These are phyloP conservation scores for Monopterus albus DNA, from an alignment of 2,113 vertebrate species.

Conservation along the genomic window DNA sequence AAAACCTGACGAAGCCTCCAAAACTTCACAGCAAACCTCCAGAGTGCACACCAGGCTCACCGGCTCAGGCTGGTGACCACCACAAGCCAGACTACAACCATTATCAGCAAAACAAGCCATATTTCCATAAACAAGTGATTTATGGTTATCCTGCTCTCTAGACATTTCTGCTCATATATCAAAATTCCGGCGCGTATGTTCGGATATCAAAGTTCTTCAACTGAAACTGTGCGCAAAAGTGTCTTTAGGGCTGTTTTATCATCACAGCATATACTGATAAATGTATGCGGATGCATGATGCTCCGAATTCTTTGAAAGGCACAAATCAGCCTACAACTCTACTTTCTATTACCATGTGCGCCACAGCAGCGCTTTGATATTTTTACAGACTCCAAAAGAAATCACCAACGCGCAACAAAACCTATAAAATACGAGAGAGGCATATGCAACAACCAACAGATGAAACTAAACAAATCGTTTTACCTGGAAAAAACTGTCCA, in stretches of 20 bases:
- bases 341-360: background rate
- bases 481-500: constrained; percentile 77
- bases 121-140: background rate
- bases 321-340: background rate
- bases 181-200: background rate
- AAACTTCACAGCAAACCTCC: constrained; percentile 10
- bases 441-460: background rate
- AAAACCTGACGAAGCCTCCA: background rate
- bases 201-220: background rate
- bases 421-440: background rate
- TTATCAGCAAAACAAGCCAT: no score
- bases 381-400: background rate
- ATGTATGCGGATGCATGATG: background rate
- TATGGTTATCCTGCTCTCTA: background rate
- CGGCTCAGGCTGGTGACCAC: background rate
- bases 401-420: background rate
- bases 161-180: background rate
- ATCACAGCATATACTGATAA: background rate
- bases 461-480: background rate
- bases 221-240: background rate
- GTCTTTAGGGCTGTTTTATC: background rate
- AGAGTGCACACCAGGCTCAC: background rate
- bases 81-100: background rate
- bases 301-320: background rate
- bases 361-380: background rate